Conservation (phyloP, 2,888 invertebrate genomes). For the Pomacea canaliculata region DNA sequence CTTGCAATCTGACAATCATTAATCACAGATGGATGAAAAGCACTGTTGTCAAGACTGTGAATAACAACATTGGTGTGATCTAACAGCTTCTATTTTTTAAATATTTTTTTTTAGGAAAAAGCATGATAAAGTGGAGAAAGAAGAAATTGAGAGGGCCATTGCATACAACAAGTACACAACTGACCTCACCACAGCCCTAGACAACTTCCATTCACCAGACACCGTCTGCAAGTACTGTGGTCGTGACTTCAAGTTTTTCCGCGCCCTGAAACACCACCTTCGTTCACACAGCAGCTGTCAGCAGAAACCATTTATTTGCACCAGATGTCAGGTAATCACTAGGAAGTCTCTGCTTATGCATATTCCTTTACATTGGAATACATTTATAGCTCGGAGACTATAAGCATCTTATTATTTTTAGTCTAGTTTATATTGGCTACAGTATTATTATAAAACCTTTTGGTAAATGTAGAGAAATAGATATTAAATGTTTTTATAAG, state of each 20-base stretch:
- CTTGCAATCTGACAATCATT: too few species aligned
- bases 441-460: too few species aligned
- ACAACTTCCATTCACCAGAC: slow-evolving; percentile 61
- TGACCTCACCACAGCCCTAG: slow-evolving; percentile 37
- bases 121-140: slow-evolving; percentile 86
- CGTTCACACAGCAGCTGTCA: slow-evolving; percentile 66
- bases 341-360: neutral
- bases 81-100: neutral
- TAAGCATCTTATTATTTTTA: neutral
- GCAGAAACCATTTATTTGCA: slow-evolving; percentile 68
- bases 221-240: slow-evolving; percentile 71
- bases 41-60: too few species aligned
- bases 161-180: slow-evolving; percentile 62
- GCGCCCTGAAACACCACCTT: slow-evolving; percentile 69
- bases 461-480: too few species aligned
- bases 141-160: slow-evolving; percentile 89
- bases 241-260: slow-evolving; percentile 69
- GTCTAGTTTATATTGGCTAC: neutral
- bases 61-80: too few species aligned
- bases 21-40: too few species aligned
- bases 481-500: too few species aligned
- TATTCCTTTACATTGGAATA: neutral
- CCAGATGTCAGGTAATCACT: slow-evolving; percentile 52
- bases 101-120: slow-evolving; percentile 77
- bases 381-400: neutral